Conservation (phyloP, 2,888 invertebrate genomes). For the Craniophora ligustri region DNA sequence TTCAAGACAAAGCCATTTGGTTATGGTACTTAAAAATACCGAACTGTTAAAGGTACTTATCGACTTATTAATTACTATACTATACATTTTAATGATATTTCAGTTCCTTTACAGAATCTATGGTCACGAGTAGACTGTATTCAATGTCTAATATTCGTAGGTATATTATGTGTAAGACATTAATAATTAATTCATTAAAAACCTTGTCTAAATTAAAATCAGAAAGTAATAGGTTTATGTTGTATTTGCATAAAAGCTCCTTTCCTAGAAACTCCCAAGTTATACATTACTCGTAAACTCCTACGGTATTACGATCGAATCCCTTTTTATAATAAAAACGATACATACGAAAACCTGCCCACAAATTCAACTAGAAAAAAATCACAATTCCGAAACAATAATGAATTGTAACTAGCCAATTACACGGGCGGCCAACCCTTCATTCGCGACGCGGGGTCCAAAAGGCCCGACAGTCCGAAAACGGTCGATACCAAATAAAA, state of each 20-base stretch:
- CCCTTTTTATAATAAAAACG: not conserved
- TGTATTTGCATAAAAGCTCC: too few species aligned
- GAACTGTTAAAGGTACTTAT: too few species aligned
- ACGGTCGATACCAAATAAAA: slow-evolving; percentile 84
- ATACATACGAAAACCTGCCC: slow-evolving; percentile 8
- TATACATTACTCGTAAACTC: not conserved
- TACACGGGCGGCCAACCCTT: slow-evolving; percentile 85
- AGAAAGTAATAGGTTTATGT: too few species aligned
- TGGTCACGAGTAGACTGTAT: too few species aligned
- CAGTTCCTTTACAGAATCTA: too few species aligned
- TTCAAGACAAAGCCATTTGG: slow-evolving; percentile 29
- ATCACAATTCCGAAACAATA: slow-evolving; percentile 73
- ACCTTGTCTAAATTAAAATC: too few species aligned
- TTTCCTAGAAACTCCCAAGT: not conserved
- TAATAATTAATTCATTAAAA: too few species aligned
- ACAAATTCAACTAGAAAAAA: slow-evolving; percentile 52
- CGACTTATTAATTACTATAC: too few species aligned
- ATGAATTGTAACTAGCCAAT: slow-evolving; percentile 87
- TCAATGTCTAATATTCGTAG: too few species aligned
- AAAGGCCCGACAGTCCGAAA: slow-evolving; percentile 59
- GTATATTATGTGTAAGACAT: too few species aligned
- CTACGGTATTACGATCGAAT: not conserved
- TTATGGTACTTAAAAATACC: too few species aligned
- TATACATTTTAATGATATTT: too few species aligned
- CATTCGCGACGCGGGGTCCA: slow-evolving; percentile 67